These are phyloP conservation scores for Oreotragus oreotragus DNA, from an alignment of 2,113 vertebrate species.

Conservation along the genomic window DNA sequence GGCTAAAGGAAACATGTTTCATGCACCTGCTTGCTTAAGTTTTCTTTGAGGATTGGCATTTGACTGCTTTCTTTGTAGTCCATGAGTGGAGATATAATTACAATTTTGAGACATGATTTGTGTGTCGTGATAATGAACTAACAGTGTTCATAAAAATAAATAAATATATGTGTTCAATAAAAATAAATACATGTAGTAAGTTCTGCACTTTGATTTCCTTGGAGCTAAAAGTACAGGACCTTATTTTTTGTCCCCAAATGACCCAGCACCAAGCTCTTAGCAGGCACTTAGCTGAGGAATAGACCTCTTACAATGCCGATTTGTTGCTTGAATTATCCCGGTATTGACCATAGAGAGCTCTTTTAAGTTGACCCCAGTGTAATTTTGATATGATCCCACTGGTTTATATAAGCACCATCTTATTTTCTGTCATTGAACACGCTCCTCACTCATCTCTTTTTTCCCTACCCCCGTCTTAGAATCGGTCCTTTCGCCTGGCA, in stretches of 20 bases:
- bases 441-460: not conserved
- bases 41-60: not conserved
- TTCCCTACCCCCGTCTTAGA: not conserved
- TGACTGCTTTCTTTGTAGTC: not conserved
- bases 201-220: not conserved
- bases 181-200: not conserved
- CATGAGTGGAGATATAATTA: not conserved
- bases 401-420: not conserved
- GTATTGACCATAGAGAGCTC: not conserved
- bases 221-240: not conserved
- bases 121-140: not conserved
- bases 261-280: not conserved
- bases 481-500: not conserved
- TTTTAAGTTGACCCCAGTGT: not conserved
- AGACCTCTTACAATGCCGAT: not conserved
- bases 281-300: not conserved
- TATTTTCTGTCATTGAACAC: not conserved
- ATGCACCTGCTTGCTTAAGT: not conserved
- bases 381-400: not conserved
- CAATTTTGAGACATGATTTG: not conserved
- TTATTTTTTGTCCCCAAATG: not conserved
- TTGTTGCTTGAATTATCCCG: not conserved
- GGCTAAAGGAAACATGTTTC: not conserved
- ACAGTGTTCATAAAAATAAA: not conserved
- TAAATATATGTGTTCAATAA: not conserved